Conservation (phyloP, 2,888 invertebrate species). For the Campoletis raptor region DNA sequence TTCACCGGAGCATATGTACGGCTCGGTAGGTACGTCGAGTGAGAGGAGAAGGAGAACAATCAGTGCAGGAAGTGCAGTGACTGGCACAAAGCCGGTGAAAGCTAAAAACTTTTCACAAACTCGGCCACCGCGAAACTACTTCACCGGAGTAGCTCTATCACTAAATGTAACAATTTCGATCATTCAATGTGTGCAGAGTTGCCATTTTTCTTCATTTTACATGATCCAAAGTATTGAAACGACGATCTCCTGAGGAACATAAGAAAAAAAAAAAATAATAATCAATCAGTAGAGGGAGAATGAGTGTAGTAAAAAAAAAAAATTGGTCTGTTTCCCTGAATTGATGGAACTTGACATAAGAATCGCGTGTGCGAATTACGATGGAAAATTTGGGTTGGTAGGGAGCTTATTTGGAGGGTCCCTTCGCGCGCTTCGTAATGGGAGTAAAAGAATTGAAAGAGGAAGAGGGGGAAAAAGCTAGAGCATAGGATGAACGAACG, state of each 20-base stretch:
- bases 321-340: neutral
- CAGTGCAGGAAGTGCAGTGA: conserved; percentile 84
- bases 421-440: conserved; percentile 47
- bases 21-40: conserved; percentile 25
- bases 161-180: conserved; percentile 68
- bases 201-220: neutral
- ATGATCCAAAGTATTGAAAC: neutral
- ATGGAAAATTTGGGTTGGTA: neutral
- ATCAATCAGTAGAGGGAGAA: neutral
- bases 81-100: conserved; percentile 82
- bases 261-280: conserved; percentile 1
- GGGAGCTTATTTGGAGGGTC: conserved; percentile 66
- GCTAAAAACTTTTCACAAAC: conserved; percentile 81
- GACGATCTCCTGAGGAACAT: neutral
- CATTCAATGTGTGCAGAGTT: conserved; percentile 72
- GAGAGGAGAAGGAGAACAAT: conserved; percentile 79
- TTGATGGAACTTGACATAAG: neutral
- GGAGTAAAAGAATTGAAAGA: conserved; percentile 55
- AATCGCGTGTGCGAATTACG: neutral
- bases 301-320: neutral
- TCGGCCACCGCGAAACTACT: conserved; percentile 75
- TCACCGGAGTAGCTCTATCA: neutral
- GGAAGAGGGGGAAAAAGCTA: conserved; percentile 25
- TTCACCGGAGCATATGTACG: conserved; percentile 61
- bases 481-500: conserved; percentile 56